These are phyloP conservation scores for Drosophila tripunctata DNA, from an alignment of 2,888 invertebrate species.

Conservation along the genomic window DNA sequence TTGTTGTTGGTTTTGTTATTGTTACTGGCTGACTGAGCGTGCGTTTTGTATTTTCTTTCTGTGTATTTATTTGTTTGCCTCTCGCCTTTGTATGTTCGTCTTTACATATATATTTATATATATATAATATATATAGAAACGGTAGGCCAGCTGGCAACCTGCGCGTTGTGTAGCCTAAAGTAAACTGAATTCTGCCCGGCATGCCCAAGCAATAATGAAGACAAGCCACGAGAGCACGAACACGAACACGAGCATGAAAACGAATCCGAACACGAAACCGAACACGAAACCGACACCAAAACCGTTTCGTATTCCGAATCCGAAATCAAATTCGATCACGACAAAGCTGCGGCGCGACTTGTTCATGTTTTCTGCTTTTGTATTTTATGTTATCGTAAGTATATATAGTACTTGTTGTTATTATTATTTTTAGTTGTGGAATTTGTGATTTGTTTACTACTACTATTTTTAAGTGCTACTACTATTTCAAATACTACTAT, in stretches of 20 bases:
- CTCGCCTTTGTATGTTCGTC: conserved; percentile 16
- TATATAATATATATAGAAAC: not conserved
- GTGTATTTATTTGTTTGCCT: conserved; percentile 42
- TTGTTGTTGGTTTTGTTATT: not conserved
- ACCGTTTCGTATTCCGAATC: conserved; percentile 20
- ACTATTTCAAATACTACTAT: not conserved
- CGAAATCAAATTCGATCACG: not conserved
- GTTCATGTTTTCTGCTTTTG: not conserved
- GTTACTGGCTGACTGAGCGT: conserved; percentile 23
- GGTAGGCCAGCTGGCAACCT: conserved; percentile 40
- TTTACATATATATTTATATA: not conserved
- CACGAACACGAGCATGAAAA: conserved; percentile 9
- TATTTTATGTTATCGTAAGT: conserved; percentile 20
- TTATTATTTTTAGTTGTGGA: not conserved
- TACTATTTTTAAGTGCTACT: not conserved
- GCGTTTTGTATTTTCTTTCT: conserved; percentile 28
- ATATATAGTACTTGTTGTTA: not conserved
- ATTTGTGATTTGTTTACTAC: not conserved
- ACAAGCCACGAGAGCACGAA: conserved; percentile 16
- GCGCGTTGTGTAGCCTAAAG: conserved; percentile 65
- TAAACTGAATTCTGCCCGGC: conserved; percentile 72
- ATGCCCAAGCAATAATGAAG: conserved; percentile 57
- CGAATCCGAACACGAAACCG: conserved; percentile 6
- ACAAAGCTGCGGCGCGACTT: conserved; percentile 3
- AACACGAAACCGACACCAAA: not conserved